Evolutionary conservation across 2,113 vertebrate genomes (phyloP).

Genomic region (Panurus biarmicus): DNA sequence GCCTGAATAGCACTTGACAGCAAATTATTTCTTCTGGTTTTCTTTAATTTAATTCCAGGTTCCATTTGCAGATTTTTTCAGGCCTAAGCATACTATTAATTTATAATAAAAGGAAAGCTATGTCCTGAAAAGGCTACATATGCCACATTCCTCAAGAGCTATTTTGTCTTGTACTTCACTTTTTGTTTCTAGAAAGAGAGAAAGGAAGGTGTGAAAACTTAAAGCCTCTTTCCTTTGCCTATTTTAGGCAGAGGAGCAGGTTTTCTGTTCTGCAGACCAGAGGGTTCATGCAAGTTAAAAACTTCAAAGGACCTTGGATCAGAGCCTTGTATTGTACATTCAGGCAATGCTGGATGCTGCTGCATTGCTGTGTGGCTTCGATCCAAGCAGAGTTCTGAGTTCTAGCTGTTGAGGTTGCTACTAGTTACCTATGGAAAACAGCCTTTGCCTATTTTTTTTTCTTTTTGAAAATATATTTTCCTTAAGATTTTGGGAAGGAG

Average conservation of each 20-base stretch:
- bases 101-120: background rate
- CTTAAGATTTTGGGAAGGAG: background rate
- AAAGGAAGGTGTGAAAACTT: background rate
- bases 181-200: background rate
- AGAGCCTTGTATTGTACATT: background rate
- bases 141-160: background rate
- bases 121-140: background rate
- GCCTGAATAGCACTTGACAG: background rate
- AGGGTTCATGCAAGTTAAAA: background rate
- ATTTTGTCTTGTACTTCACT: background rate
- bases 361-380: background rate
- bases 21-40: background rate
- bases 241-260: background rate
- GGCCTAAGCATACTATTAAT: background rate
- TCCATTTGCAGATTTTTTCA: background rate
- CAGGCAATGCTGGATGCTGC: background rate
- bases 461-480: background rate
- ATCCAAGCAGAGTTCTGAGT: background rate
- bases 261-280: background rate
- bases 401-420: background rate
- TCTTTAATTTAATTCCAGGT: background rate
- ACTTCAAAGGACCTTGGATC: slow-evolving; percentile 3
- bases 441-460: background rate
- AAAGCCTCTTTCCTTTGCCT: background rate
- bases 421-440: background rate